Evolutionary conservation across 2,797 vertebrate species (phyloP).

Genomic region (Leptodactylus fallax): DNA sequence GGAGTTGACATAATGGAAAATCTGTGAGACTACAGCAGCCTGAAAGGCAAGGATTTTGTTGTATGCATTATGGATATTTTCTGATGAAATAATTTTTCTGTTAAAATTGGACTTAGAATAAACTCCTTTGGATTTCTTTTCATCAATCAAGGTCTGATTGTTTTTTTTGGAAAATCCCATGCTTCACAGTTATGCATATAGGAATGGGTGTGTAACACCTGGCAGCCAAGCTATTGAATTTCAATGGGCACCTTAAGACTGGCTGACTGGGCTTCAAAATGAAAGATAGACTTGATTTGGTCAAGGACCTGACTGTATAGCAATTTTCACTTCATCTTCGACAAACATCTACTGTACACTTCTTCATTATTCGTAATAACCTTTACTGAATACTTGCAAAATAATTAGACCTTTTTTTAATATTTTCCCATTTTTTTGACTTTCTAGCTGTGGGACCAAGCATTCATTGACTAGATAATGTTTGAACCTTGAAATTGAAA

Average conservation of each 20-base stretch:
- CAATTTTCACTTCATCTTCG: background rate
- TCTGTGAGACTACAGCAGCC: too few relatives aligned
- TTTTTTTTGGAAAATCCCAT: too few relatives aligned
- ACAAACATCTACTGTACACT: background rate
- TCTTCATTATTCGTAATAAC: background rate
- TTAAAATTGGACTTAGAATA: too few relatives aligned
- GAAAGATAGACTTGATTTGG: background rate
- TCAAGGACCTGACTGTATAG: background rate
- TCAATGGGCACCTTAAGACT: background rate
- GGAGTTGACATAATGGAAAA: too few relatives aligned
- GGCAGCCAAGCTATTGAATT: too few relatives aligned
- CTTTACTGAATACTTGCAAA: background rate
- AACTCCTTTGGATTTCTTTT: too few relatives aligned
- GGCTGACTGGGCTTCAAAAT: background rate
- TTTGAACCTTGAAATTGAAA: conserved; percentile 60
- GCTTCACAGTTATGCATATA: too few relatives aligned
- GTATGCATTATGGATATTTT: too few relatives aligned
- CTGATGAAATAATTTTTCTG: too few relatives aligned
- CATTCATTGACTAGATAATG: conserved; percentile 21
- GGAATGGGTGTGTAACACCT: too few relatives aligned
- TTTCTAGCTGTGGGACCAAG: conserved; percentile 4
- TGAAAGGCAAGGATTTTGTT: too few relatives aligned
- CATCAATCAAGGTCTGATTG: too few relatives aligned
- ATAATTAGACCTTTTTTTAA: background rate
- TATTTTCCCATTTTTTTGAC: background rate